Base-by-base conservation (phyloP, 64 coral and sea anemone genomes). In the Stichodactyla helianthus region DNA sequence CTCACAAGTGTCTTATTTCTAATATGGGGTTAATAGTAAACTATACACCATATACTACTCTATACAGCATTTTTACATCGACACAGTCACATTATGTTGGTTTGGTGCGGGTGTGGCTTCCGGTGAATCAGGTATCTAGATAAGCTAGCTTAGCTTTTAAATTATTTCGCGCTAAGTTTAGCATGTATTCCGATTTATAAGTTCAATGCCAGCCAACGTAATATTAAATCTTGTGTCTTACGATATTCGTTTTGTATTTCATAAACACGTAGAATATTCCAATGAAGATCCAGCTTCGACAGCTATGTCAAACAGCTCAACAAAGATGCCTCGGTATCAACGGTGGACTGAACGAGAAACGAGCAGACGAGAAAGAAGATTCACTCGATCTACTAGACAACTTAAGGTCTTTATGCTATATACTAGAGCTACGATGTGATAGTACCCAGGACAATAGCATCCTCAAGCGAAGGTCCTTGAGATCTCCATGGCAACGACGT, bases 401-500 rank as follows among this genome's bases (percentile, higher is more conserved):
- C 8, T 10, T 74, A 10, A 31, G 27, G 68, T 31, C 68, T 12
- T 74, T 74, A 74, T 74, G 68, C 25, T 13, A 31, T 74, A 31
- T 74, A 74, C 12, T 74, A 31, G 11, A 74, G 27, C 25, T 26
- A 74, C 68, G 27, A 23, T 74, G 68, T 31, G 12, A 31, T 6
- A 20, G 18, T 9, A 74, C n/a, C 1, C 6, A 12, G 25, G 68
- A 74, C 25, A 28, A 4, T 11, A 31, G 68, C 25, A 9, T 6
- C 11, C 7, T 74, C n/a, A 31, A 31, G 68, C 68, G 68, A n/a
- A 74, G n/a, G 68, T 74, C 68, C 25, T 31, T 74, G 23, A 74
- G 68, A 74, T 74, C 68, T 74, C 68, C 27, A 74, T 74, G 68
- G 68, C 68, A 31, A 74, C 68, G 68, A 74, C 22, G 27, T 74